Conservation (phyloP, 1,140 invertebrate genomes). For the Drosophila pseudoananassae region DNA sequence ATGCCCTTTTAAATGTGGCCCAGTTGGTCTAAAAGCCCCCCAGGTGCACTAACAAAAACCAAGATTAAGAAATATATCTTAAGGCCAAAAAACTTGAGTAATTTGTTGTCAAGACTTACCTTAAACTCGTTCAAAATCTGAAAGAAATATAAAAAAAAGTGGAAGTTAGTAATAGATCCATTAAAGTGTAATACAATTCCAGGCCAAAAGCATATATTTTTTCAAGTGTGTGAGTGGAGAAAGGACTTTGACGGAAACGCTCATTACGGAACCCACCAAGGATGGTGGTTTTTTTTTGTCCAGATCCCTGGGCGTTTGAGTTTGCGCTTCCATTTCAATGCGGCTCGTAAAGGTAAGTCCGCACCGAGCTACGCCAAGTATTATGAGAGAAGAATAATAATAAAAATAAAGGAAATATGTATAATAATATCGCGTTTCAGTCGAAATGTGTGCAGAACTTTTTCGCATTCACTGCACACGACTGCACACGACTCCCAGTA, state of each 20-base stretch:
- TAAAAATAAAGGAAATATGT: constrained; percentile 26
- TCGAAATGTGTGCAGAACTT: constrained; percentile 67
- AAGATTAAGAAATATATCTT: neutral
- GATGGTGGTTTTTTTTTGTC: constrained; percentile 26
- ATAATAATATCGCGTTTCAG: constrained; percentile 68
- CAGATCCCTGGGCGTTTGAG: constrained; percentile 42
- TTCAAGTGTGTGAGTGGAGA: constrained; percentile 18
- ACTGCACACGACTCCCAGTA: constrained; percentile 57
- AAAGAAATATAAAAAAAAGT: neutral
- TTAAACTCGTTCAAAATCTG: constrained; percentile 9
- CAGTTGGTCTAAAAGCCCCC: constrained; percentile 15
- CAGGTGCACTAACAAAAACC: constrained; percentile 16
- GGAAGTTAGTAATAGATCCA: neutral
- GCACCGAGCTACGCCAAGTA: constrained; percentile 16
- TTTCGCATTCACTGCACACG: constrained; percentile 81
- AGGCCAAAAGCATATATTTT: neutral
- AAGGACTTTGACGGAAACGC: constrained; percentile 56
- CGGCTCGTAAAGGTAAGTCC: constrained; percentile 53
- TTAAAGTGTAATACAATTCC: neutral
- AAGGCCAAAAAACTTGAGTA: neutral
- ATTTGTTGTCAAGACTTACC: constrained; percentile 1
- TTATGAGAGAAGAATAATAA: constrained; percentile 42
- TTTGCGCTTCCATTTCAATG: constrained; percentile 40
- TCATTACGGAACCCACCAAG: constrained; percentile 69
- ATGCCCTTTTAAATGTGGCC: constrained; percentile 59